phyloP scores from a whole-genome alignment of 2,113 vertebrate genomes.

The Ctenodactylus gundi region DNA sequence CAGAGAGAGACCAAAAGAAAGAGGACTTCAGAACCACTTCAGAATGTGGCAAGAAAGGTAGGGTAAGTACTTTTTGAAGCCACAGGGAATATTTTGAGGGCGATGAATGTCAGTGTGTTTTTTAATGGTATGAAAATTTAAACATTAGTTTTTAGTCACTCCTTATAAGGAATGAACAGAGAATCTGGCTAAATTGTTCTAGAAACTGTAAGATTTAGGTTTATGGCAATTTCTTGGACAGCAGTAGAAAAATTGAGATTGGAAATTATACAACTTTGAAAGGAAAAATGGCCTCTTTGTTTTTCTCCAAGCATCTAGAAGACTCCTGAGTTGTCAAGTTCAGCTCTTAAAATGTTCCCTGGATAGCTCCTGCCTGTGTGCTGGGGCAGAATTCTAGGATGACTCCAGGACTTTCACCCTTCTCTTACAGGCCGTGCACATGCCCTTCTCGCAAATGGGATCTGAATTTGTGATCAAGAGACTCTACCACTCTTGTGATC shows the following conservation, averaged over 20 bases:
- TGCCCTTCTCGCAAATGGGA: background rate
- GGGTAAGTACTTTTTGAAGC: too few relatives aligned
- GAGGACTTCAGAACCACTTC: too few relatives aligned
- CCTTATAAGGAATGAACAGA: background rate
- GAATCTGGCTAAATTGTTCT: too few relatives aligned
- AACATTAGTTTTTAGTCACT: too few relatives aligned
- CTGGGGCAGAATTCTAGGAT: background rate
- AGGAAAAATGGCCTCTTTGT: background rate
- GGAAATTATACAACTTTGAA: background rate
- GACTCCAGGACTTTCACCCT: background rate
- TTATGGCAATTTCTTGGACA: too few relatives aligned
- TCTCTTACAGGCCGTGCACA: background rate
- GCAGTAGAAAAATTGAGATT: background rate
- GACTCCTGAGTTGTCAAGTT: background rate
- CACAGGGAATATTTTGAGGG: too few relatives aligned
- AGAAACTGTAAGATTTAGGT: too few relatives aligned
- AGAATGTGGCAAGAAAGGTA: too few relatives aligned
- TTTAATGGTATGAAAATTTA: too few relatives aligned
- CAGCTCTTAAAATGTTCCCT: background rate
- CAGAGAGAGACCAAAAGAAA: too few relatives aligned
- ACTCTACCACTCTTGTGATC: background rate
- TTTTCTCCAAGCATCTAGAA: background rate
- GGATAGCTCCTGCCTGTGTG: background rate
- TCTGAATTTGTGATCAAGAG: background rate
- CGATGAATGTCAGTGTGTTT: too few relatives aligned